Evolutionary conservation across 1,140 invertebrate genomes (phyloP).

Genomic region (Hyles vespertilio): DNA sequence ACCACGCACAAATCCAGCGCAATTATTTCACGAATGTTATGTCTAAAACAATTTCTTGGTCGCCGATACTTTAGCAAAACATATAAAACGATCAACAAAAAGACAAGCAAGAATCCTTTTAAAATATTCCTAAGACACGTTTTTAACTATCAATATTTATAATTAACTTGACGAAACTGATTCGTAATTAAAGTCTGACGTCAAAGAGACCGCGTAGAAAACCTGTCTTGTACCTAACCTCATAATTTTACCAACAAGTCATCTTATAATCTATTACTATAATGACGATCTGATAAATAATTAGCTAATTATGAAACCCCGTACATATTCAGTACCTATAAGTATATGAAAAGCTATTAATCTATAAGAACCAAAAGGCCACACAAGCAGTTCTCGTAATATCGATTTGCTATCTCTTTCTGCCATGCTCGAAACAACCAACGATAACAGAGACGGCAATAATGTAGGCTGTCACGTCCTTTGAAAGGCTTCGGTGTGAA

Average conservation of each 20-base stretch:
- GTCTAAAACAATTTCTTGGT: too few species aligned
- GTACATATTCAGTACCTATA: slow-evolving; percentile 23
- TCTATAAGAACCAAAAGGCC: slow-evolving; percentile 23
- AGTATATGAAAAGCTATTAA: slow-evolving; percentile 30
- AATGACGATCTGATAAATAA: slow-evolving; percentile 15
- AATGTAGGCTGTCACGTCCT: slow-evolving; percentile 48
- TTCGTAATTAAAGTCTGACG: not conserved
- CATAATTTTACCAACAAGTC: slow-evolving; percentile 13
- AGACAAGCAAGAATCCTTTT: not conserved
- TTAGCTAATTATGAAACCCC: slow-evolving; percentile 19
- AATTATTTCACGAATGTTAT: too few species aligned
- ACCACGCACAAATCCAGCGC: too few species aligned
- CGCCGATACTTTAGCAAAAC: too few species aligned
- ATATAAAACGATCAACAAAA: too few species aligned
- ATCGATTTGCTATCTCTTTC: slow-evolving; percentile 35
- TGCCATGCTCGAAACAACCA: slow-evolving; percentile 13
- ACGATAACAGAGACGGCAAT: slow-evolving; percentile 47
- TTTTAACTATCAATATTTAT: not conserved
- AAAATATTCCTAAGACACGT: slow-evolving; percentile 3
- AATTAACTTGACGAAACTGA: slow-evolving; percentile 7
- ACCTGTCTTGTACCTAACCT: slow-evolving; percentile 2
- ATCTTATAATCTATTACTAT: slow-evolving; percentile 10
- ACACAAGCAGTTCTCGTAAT: slow-evolving; percentile 24
- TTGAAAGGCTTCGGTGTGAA: slow-evolving; percentile 55
- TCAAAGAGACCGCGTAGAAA: slow-evolving; percentile 12